These are phyloP conservation scores for Acleris literana DNA, from an alignment of 2,888 invertebrate species.

Conservation along the genomic window DNA sequence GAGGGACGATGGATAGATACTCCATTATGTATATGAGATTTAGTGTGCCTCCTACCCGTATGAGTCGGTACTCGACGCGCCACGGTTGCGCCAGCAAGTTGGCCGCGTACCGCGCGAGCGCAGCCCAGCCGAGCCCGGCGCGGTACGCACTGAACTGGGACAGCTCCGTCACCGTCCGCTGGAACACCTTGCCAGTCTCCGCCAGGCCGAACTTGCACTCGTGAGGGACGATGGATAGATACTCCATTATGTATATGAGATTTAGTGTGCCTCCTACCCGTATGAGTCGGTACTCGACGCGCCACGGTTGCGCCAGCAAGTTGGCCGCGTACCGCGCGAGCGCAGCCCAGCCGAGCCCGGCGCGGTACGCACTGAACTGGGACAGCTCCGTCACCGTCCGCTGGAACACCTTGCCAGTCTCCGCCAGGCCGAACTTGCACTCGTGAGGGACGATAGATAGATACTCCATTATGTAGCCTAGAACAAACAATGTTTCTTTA, in stretches of 20 bases:
- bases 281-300: slow-evolving; percentile 92
- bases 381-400: slow-evolving; percentile 87
- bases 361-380: slow-evolving; percentile 92
- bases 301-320: slow-evolving; percentile 93
- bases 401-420: slow-evolving; percentile 90
- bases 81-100: slow-evolving; percentile 95
- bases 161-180: slow-evolving; percentile 87
- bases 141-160: slow-evolving; percentile 91
- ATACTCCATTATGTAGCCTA: slow-evolving; percentile 91
- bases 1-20: slow-evolving; percentile 90
- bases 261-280: slow-evolving; percentile 82
- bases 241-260: slow-evolving; percentile 86
- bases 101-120: no score
- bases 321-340: slow-evolving; percentile 94
- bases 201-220: slow-evolving; percentile 90
- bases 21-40: no score
- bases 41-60: slow-evolving; percentile 85
- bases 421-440: slow-evolving; percentile 89
- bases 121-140: slow-evolving; percentile 92
- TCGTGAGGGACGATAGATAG: slow-evolving; percentile 90
- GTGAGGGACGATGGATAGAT: slow-evolving; percentile 89
- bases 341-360: slow-evolving; percentile 92
- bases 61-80: slow-evolving; percentile 92
- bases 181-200: slow-evolving; percentile 90
- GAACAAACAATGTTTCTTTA: slow-evolving; percentile 43